phyloP scores from a whole-genome alignment of 2,797 vertebrate genomes.

The Cryptoblepharus egeriae region DNA sequence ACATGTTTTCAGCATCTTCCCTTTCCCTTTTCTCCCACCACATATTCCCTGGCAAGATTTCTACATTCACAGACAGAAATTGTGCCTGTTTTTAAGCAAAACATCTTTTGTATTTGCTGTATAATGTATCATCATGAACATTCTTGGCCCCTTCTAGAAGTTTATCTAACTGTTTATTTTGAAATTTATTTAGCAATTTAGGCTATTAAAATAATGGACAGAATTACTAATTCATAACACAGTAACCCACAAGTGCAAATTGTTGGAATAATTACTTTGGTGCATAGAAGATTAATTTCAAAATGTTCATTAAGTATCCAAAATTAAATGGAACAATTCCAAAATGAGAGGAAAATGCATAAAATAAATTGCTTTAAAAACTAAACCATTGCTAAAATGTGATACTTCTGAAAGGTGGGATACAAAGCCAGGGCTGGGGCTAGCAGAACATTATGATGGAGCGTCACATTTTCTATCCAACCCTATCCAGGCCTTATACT shows the following conservation, averaged over 20 bases:
- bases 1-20: neutral
- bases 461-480: neutral
- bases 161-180: neutral
- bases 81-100: neutral
- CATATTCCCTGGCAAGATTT: neutral
- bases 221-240: neutral
- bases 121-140: neutral
- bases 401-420: neutral
- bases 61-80: neutral
- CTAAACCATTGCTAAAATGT: neutral
- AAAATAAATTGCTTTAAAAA: neutral
- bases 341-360: neutral
- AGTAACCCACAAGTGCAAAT: slow-evolving; percentile 2
- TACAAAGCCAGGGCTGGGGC: neutral
- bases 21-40: neutral
- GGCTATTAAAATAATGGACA: neutral
- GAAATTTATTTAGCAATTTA: slow-evolving; percentile 32
- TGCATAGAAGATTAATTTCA: neutral
- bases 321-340: slow-evolving; percentile 23
- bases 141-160: neutral
- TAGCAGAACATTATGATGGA: neutral
- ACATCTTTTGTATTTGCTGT: neutral
- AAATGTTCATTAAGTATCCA: slow-evolving; percentile 7
- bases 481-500: too few species aligned
- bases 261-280: slow-evolving; percentile 18